Conservation (phyloP, 64 coral and sea anemone genomes). For the Anthopleura sola region DNA sequence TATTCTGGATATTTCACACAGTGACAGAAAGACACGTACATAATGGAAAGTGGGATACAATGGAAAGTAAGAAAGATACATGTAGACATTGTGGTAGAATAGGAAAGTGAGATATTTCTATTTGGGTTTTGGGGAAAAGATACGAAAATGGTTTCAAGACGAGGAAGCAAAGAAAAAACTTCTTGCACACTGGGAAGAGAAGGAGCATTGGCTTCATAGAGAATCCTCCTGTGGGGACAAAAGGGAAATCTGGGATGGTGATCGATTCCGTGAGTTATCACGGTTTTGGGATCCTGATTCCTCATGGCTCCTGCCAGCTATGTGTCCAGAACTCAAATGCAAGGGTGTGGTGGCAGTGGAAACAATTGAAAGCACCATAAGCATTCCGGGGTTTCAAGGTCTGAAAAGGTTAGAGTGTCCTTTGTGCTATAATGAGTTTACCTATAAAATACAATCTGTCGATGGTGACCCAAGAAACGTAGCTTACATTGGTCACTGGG, state of each 20-base stretch:
- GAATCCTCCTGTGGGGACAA: not conserved
- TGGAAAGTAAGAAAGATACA: slow-evolving; percentile 3
- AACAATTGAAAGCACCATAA: not conserved
- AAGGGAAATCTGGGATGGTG: slow-evolving; percentile 52
- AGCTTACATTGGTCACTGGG: not conserved
- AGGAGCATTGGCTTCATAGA: slow-evolving; percentile 28
- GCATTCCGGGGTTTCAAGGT: not conserved
- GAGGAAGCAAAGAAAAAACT: slow-evolving; percentile 23
- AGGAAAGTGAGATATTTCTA: slow-evolving; percentile 14
- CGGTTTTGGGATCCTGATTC: slow-evolving; percentile 55
- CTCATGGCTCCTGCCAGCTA: slow-evolving; percentile 31
- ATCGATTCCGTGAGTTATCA: slow-evolving; percentile 29
- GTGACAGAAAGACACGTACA: slow-evolving; percentile 14
- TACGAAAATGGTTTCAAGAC: slow-evolving; percentile 21
- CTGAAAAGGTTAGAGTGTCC: not conserved
- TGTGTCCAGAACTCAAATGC: slow-evolving; percentile 2
- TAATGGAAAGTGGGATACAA: not conserved
- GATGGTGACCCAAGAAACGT: not conserved
- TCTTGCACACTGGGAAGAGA: slow-evolving; percentile 27
- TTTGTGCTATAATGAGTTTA: not conserved
- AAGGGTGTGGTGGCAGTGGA: slow-evolving; percentile 54
- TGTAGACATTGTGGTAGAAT: slow-evolving; percentile 3
- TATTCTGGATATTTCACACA: no score
- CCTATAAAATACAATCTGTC: not conserved
- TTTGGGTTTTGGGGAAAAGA: slow-evolving; percentile 8